These are phyloP conservation scores for Taurulus bubalis DNA, from an alignment of 2,113 vertebrate genomes.

Conservation along the genomic window DNA sequence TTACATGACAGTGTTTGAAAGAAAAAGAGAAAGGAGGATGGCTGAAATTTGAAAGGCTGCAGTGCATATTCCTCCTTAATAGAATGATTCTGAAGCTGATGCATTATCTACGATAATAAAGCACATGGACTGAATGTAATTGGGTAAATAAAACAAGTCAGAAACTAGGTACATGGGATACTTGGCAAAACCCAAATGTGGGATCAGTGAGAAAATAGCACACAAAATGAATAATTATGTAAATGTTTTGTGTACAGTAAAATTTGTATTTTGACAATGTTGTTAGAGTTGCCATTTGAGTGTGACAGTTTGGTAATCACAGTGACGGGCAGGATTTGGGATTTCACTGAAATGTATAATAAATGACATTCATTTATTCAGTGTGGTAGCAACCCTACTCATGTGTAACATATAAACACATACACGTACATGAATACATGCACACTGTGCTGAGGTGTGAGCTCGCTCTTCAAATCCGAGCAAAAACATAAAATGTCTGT, in stretches of 20 bases:
- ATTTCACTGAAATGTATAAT: slow-evolving; percentile 51
- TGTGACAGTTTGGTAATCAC: slow-evolving; percentile 49
- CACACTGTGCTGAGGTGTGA: slow-evolving; percentile 13
- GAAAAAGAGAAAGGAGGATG: not conserved
- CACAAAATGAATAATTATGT: slow-evolving; percentile 6
- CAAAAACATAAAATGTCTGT: slow-evolving; percentile 47
- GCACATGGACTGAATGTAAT: slow-evolving; percentile 28
- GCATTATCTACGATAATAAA: slow-evolving; percentile 40
- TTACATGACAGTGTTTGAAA: not conserved
- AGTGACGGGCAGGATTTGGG: slow-evolving; percentile 41
- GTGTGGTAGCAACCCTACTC: not conserved
- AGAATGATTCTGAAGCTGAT: slow-evolving; percentile 39
- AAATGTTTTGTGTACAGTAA: slow-evolving; percentile 32
- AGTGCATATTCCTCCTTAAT: slow-evolving; percentile 14
- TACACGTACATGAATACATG: not conserved
- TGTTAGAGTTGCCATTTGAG: slow-evolving; percentile 1
- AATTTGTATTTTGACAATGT: slow-evolving; percentile 41
- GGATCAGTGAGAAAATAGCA: not conserved
- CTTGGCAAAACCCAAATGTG: slow-evolving; percentile 9
- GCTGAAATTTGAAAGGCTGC: slow-evolving; percentile 21
- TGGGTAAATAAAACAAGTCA: slow-evolving; percentile 43
- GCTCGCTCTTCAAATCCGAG: slow-evolving; percentile 38
- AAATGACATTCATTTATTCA: slow-evolving; percentile 38
- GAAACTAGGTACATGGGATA: slow-evolving; percentile 23
- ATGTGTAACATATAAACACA: slow-evolving; percentile 1